Conservation (phyloP, 1,140 invertebrate species). For the Eurytemora carolleeae region DNA sequence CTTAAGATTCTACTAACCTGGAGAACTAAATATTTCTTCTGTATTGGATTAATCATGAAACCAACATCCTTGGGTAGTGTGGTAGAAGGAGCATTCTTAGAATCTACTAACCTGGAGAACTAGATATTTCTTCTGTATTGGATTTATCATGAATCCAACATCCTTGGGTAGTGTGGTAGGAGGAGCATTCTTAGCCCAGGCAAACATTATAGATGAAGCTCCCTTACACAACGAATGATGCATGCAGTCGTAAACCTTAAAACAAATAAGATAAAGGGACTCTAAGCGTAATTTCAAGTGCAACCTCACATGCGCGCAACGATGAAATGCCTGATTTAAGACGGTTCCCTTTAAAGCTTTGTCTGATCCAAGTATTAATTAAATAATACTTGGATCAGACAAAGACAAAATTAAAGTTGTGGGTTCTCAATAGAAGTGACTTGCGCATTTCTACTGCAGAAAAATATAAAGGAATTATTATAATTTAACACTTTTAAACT, state of each 20-base stretch:
- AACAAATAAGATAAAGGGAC: too few relatives aligned
- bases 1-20: not conserved
- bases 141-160: conserved; percentile 36
- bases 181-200: conserved; percentile 42
- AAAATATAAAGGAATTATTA: too few relatives aligned
- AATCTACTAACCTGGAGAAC: not conserved
- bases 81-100: conserved; percentile 37
- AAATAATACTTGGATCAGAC: too few relatives aligned
- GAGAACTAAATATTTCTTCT: conserved; percentile 15
- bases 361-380: too few relatives aligned
- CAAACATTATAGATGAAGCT: conserved; percentile 33
- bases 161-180: conserved; percentile 30
- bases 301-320: too few relatives aligned
- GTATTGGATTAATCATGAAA: conserved; percentile 33
- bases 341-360: too few relatives aligned
- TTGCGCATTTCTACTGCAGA: too few relatives aligned
- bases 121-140: conserved; percentile 23
- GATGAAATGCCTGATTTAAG: too few relatives aligned
- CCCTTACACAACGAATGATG: conserved; percentile 25
- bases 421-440: too few relatives aligned
- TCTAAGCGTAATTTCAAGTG: too few relatives aligned
- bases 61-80: conserved; percentile 34
- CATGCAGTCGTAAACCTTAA: conserved; percentile 22
- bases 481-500: too few relatives aligned
- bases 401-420: too few relatives aligned